Percentiles rank a stretch among this genome's conserved stretches.
Conservation (phyloP, 2,113 vertebrate genomes). For the Saccopteryx bilineata region DNA sequence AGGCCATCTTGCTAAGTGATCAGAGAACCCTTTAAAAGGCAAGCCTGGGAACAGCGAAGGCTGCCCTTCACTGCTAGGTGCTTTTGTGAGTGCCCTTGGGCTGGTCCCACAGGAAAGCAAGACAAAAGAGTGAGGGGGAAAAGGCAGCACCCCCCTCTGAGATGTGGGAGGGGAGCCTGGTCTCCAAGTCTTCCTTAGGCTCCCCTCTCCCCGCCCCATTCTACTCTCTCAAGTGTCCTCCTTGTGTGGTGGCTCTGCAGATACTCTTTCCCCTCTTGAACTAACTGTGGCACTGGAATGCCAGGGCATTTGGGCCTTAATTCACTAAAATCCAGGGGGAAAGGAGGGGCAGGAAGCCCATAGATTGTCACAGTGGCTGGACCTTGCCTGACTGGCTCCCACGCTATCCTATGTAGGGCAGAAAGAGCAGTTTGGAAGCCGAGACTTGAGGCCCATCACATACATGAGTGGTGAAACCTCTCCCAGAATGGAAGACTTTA, state of each 20-base stretch:
- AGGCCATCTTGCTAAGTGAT: slow-evolving; percentile 4
- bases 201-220: not conserved
- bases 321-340: not conserved
- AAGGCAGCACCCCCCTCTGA: not conserved
- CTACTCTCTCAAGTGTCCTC: not conserved
- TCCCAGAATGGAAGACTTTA: not conserved
- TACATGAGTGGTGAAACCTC: not conserved
- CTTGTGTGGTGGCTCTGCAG: no score
- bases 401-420: not conserved
- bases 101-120: not conserved
- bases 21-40: not conserved
- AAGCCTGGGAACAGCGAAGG: not conserved
- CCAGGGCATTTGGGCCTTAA: not conserved
- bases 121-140: not conserved
- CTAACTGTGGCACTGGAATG: not conserved
- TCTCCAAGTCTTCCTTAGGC: no score
- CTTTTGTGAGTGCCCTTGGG: not conserved
- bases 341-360: not conserved
- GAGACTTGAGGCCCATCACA: not conserved
- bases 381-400: not conserved
- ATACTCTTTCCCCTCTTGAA: not conserved
- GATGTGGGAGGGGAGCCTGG: not conserved
- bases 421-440: not conserved
- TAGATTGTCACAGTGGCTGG: not conserved
- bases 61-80: not conserved